phyloP scores from a whole-genome alignment of 2,113 vertebrate genomes.

The Nesogale talazaci region DNA sequence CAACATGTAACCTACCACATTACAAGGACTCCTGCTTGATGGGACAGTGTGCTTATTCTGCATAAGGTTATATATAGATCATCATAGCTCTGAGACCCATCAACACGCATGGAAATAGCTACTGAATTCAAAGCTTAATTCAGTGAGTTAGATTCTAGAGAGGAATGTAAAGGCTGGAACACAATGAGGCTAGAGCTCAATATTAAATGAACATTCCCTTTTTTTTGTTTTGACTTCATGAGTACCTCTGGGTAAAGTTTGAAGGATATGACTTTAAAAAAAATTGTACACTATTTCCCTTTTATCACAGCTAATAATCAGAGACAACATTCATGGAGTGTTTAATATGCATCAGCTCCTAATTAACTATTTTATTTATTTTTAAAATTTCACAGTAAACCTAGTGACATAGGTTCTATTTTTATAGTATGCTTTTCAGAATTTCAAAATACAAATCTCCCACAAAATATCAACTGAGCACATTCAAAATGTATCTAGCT shows the following conservation, averaged over 20 bases:
- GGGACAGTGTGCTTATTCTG: conserved; percentile 29
- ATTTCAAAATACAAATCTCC: neutral
- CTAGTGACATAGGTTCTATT: neutral
- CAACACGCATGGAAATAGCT: conserved; percentile 22
- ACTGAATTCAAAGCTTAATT: conserved; percentile 18
- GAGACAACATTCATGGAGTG: neutral
- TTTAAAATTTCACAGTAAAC: conserved; percentile 11
- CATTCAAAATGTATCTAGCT: conserved; percentile 1
- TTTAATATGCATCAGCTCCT: neutral
- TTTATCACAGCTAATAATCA: conserved; percentile 24
- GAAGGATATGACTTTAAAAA: conserved; percentile 8
- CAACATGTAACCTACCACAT: too few relatives aligned
- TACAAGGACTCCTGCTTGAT: neutral
- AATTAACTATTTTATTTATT: conserved; percentile 21
- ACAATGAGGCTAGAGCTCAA: conserved; percentile 18
- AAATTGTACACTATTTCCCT: neutral
- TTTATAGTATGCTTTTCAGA: conserved; percentile 10
- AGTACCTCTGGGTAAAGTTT: conserved; percentile 10
- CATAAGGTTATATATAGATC: neutral
- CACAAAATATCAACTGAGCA: conserved; percentile 20
- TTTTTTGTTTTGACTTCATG: conserved; percentile 22
- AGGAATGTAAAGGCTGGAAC: neutral
- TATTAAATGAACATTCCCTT: conserved; percentile 28
- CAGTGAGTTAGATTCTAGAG: neutral
- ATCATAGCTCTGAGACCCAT: neutral